These are phyloP conservation scores for Arion vulgaris DNA, from an alignment of 1,140 invertebrate species.

Conservation along the genomic window DNA sequence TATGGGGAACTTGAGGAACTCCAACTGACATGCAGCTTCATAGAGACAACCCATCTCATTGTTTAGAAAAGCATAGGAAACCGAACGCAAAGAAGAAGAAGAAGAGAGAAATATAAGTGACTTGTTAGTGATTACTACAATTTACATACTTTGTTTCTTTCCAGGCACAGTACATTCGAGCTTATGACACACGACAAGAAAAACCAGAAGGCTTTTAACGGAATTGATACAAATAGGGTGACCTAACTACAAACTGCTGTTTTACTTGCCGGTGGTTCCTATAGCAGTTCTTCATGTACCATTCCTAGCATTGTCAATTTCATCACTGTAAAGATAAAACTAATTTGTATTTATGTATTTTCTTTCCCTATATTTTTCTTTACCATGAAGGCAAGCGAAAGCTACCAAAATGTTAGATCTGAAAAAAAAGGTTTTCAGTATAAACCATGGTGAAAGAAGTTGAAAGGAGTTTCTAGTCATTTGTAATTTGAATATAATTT, in stretches of 20 bases:
- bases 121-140: no score
- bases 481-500: neutral
- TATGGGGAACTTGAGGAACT: no score
- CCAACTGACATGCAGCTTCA: no score
- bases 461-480: neutral
- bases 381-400: neutral
- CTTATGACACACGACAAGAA: constrained; percentile 66
- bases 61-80: no score
- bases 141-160: constrained; percentile 42
- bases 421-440: neutral
- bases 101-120: no score
- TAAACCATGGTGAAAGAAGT: neutral
- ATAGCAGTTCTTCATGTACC: neutral
- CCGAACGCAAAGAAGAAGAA: no score
- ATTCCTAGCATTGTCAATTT: neutral
- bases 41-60: no score
- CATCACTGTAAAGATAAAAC: neutral
- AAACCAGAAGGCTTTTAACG: constrained; percentile 68
- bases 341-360: constrained; percentile 1
- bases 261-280: neutral
- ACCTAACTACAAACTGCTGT: neutral
- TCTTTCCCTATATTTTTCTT: neutral
- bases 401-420: neutral
- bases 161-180: constrained; percentile 68
- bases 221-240: neutral